A percentile compares a stretch with the other conserved stretches of the same genome.
These are phyloP conservation scores for Anas bahamensis DNA, from an alignment of 2,797 vertebrate genomes.

Conservation along the genomic window DNA sequence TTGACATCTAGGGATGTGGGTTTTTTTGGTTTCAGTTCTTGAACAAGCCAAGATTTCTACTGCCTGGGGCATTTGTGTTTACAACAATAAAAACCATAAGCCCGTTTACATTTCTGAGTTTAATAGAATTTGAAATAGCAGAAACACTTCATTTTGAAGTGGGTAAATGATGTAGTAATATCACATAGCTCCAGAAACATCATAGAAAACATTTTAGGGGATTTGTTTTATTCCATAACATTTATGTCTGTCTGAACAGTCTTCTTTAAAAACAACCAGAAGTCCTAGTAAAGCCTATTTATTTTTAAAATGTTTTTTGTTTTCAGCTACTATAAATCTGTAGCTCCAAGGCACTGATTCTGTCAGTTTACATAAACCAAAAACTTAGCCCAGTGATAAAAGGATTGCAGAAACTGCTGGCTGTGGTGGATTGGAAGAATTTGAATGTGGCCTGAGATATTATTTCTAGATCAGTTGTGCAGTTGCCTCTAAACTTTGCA, in stretches of 20 bases:
- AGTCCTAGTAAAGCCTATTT: neutral
- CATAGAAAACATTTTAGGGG: neutral
- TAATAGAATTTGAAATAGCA: conserved; percentile 18
- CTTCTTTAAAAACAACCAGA: neutral
- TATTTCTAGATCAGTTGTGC: neutral
- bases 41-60: neutral
- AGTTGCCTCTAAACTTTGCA: neutral
- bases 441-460: neutral
- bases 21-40: neutral
- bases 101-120: conserved; percentile 14
- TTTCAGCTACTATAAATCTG: conserved; percentile 14
- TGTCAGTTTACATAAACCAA: neutral
- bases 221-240: neutral
- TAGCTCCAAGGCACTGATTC: neutral
- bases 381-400: neutral
- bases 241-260: neutral
- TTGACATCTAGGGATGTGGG: neutral
- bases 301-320: conserved; percentile 25
- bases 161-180: neutral
- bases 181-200: neutral
- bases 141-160: conserved; percentile 12
- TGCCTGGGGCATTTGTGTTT: conserved; percentile 1
- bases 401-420: neutral
- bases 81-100: neutral
- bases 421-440: neutral